phyloP scores from a whole-genome alignment of 2,888 invertebrate genomes.

The Seladonia tumulorum region DNA sequence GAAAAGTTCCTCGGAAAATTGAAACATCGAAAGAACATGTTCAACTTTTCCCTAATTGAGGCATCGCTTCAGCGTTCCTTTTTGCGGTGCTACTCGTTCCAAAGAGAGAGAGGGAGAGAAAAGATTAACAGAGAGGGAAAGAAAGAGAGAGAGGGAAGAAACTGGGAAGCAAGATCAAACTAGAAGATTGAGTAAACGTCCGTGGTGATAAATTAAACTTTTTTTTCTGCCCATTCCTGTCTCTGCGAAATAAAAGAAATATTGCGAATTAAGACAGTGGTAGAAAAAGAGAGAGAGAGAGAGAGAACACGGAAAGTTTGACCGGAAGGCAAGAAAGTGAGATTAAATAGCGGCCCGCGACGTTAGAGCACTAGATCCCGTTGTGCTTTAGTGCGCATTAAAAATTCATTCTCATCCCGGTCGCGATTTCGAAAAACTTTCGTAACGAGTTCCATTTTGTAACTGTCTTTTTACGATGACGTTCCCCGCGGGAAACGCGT shows the following conservation, averaged over 20 bases:
- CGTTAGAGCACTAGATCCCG: neutral
- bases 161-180: neutral
- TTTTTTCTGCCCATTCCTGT: neutral
- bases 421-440: constrained; percentile 12
- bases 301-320: neutral
- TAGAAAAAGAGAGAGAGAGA: neutral
- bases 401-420: constrained; percentile 29
- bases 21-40: neutral
- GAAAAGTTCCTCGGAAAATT: neutral
- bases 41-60: neutral
- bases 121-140: neutral
- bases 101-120: too few relatives aligned
- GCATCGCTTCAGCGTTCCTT: constrained; percentile 4
- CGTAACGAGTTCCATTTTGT: constrained; percentile 14
- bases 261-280: constrained; percentile 1
- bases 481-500: neutral
- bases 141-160: neutral
- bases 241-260: constrained; percentile 23
- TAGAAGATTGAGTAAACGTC: neutral
- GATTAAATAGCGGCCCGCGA: constrained; percentile 7
- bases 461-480: constrained; percentile 13
- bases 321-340: neutral
- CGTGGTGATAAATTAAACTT: constrained; percentile 26
- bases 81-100: neutral
- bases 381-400: neutral